Conservation (phyloP, 2,113 vertebrate species). For the Haemorhous mexicanus region DNA sequence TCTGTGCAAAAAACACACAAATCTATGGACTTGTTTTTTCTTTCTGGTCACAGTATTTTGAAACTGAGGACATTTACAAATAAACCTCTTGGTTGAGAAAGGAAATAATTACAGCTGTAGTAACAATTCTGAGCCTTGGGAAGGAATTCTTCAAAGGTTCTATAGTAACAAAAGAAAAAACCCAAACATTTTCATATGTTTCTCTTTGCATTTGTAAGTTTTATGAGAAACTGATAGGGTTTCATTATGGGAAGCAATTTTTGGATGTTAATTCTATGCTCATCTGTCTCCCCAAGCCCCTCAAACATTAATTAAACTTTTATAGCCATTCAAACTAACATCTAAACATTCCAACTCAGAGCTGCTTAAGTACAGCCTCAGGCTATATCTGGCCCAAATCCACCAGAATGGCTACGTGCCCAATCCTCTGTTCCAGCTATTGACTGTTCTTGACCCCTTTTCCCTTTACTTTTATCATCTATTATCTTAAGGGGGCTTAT, state of each 20-base stretch:
- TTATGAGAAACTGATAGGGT: not conserved
- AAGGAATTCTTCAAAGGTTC: not conserved
- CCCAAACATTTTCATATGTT: not conserved
- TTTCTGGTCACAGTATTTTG: not conserved
- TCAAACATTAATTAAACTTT: constrained; percentile 62
- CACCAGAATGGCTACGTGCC: constrained; percentile 33
- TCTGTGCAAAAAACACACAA: not conserved
- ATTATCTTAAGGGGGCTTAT: constrained; percentile 30
- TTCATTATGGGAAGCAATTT: constrained; percentile 53
- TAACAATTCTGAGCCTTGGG: not conserved
- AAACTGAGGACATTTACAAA: not conserved
- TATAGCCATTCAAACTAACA: constrained; percentile 39
- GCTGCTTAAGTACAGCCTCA: constrained; percentile 36
- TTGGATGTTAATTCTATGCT: constrained; percentile 47
- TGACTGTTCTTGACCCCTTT: constrained; percentile 63
- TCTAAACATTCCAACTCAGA: constrained; percentile 44
- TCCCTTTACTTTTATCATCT: constrained; percentile 45
- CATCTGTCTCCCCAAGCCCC: constrained; percentile 23
- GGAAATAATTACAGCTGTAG: not conserved
- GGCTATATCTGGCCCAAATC: constrained; percentile 56
- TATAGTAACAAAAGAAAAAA: not conserved
- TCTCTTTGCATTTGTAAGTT: not conserved
- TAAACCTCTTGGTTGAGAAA: not conserved
- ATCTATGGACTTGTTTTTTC: not conserved
- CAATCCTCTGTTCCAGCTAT: constrained; percentile 57